phyloP scores from a whole-genome alignment of 2,797 vertebrate genomes.

The Malurus leucopterus region DNA sequence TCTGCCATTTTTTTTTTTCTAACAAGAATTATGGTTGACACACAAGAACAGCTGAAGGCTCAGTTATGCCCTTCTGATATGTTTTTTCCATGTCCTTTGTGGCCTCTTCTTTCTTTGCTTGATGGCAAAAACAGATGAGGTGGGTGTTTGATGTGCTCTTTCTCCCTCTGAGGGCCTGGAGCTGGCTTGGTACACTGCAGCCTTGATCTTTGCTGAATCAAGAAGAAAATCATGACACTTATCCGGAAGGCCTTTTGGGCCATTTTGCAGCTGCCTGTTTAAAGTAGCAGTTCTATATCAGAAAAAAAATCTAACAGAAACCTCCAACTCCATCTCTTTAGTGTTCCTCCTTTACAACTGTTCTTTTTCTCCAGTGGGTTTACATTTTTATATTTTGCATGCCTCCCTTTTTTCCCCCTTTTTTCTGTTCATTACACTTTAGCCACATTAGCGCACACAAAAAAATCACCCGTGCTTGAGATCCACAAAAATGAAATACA shows the following conservation, averaged over 20 bases:
- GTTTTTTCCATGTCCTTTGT: not conserved
- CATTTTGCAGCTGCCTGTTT: not conserved
- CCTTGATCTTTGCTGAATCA: not conserved
- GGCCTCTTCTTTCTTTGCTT: conserved; percentile 4
- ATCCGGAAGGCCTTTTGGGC: not conserved
- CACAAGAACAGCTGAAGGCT: conserved; percentile 3
- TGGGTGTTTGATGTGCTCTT: conserved; percentile 1
- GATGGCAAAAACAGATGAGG: conserved; percentile 15
- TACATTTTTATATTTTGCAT: not conserved
- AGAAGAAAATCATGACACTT: not conserved
- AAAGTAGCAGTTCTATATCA: not conserved
- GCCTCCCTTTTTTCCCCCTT: not conserved
- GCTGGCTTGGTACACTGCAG: conserved; percentile 3
- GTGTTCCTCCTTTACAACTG: not conserved
- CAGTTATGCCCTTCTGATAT: not conserved
- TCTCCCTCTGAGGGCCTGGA: not conserved
- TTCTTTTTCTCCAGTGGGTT: not conserved
- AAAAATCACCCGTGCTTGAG: not conserved
- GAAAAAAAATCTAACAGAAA: not conserved
- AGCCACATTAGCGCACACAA: not conserved
- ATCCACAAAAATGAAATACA: not conserved
- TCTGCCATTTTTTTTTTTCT: not conserved
- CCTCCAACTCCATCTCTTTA: not conserved
- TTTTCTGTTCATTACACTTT: not conserved
- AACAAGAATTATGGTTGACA: not conserved